Conservation (phyloP, 2,888 invertebrate species). For the Esperia sulphurella region DNA sequence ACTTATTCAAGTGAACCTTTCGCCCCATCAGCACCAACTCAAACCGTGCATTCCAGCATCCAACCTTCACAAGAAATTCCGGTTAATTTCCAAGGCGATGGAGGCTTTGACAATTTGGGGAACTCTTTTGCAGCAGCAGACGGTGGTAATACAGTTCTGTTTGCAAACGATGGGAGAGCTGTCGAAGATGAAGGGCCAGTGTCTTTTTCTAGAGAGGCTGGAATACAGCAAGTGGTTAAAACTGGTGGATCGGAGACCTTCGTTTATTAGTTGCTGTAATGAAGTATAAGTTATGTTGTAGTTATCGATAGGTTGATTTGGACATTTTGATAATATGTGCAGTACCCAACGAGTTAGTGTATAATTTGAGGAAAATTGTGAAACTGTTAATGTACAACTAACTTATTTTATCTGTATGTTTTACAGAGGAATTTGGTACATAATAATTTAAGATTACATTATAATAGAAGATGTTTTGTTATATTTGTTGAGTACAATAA, state of each 20-base stretch:
- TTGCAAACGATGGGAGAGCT: conserved; percentile 32
- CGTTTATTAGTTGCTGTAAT: conserved; percentile 35
- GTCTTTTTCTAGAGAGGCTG: conserved; percentile 56
- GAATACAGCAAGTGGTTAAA: conserved; percentile 55
- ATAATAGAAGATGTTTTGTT: too few species aligned
- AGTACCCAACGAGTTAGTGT: too few species aligned
- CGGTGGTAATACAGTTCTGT: conserved; percentile 20
- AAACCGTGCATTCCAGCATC: conserved; percentile 26
- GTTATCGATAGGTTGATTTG: too few species aligned
- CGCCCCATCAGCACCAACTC: conserved; percentile 33
- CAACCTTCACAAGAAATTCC: conserved; percentile 41
- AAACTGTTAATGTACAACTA: too few species aligned
- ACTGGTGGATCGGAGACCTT: conserved; percentile 58
- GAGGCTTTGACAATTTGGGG: conserved; percentile 40
- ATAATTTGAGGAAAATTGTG: too few species aligned
- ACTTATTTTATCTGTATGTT: too few species aligned
- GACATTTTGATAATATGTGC: too few species aligned
- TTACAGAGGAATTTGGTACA: too few species aligned
- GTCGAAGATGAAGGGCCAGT: conserved; percentile 45
- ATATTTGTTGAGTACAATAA: too few species aligned
- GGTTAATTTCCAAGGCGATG: conserved; percentile 26
- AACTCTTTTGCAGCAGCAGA: conserved; percentile 42
- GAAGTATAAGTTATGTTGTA: too few species aligned
- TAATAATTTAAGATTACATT: too few species aligned
- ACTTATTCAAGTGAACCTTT: conserved; percentile 36